Evolutionary conservation across 2,797 vertebrate genomes (phyloP), one percentile per base, ranked within the genome.

Genomic region (Bradypodion ventrale): DNA sequence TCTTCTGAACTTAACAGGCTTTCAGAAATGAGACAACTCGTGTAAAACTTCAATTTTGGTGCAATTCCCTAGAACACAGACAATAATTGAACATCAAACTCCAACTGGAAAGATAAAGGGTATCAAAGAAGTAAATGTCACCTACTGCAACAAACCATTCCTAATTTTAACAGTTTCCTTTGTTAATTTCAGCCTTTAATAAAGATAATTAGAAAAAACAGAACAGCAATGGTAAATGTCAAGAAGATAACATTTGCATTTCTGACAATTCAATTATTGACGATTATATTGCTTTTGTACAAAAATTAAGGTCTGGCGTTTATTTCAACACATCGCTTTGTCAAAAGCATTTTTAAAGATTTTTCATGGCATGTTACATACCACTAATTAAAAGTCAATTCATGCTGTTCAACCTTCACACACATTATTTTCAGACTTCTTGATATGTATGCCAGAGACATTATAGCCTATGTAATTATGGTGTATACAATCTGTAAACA

Each of bases 1-100:
- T 92, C 95, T 94, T 90, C 95, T 84, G 93, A 93, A 92, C 86
- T 94, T 93, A 96, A 93, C 70, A 95, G 87, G 92, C 95, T 97
- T 96, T 98, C 98, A 82, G 97, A 97, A 94, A 99, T 98, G 95
- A 97, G 93, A 89, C 96, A 98, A 87, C 94, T 96, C 63, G 97
- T 98, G 89, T 97, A 95, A 96, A 99, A 99, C 95, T 97, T 97
- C 95, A 99, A 94, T 96, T 97, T 98, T 94, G 97, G 98, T 94
- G 97, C 97, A 95, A 98, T 97, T 97, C 98, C 98, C 98, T 99
- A 94, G 89, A 94, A 93, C 92, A 92, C 75, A 95, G 78, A 88
- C 78, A 93, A 95, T 95, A 94, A 95, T 94, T 95, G 94, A 91
- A 96, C 87, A 94, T 92, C 93, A 95, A 93, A 90, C 91, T 95